These are phyloP conservation scores for Parochlus steinenii DNA, from an alignment of 2,888 invertebrate species.

Conservation along the genomic window DNA sequence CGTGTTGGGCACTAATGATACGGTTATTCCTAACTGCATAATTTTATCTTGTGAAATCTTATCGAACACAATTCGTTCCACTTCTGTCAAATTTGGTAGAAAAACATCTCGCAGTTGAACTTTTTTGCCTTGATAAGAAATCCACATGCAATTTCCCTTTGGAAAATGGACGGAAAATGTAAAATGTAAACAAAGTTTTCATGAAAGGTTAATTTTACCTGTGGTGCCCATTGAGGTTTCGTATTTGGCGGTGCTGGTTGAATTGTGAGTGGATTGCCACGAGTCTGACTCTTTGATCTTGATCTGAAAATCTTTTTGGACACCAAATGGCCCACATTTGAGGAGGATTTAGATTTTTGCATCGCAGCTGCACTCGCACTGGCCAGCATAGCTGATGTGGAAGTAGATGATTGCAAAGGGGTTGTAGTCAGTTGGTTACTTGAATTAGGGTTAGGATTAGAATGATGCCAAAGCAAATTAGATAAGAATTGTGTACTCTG, in stretches of 20 bases:
- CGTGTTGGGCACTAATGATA: conserved; percentile 1
- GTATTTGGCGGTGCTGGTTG: conserved; percentile 25
- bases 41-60: conserved; percentile 51
- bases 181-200: too few species aligned
- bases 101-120: conserved; percentile 44
- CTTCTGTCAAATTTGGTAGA: conserved; percentile 48
- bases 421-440: conserved; percentile 25
- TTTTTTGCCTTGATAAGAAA: conserved; percentile 42
- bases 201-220: too few species aligned
- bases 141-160: conserved; percentile 68
- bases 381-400: conserved; percentile 35
- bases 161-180: conserved; percentile 7
- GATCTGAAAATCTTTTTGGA: conserved; percentile 74
- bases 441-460: conserved; percentile 16
- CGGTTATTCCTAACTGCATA: conserved; percentile 18
- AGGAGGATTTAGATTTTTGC: conserved; percentile 83
- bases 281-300: conserved; percentile 65
- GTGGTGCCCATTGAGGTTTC: conserved; percentile 56
- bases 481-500: conserved; percentile 45
- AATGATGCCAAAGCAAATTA: conserved; percentile 40
- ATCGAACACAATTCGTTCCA: conserved; percentile 50
- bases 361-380: conserved; percentile 44
- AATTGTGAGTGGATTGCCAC: conserved; percentile 36
- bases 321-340: conserved; percentile 72
- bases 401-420: conserved; percentile 35